These are phyloP conservation scores for Misgurnus anguillicaudatus DNA, from an alignment of 2,113 vertebrate genomes.

Conservation along the genomic window DNA sequence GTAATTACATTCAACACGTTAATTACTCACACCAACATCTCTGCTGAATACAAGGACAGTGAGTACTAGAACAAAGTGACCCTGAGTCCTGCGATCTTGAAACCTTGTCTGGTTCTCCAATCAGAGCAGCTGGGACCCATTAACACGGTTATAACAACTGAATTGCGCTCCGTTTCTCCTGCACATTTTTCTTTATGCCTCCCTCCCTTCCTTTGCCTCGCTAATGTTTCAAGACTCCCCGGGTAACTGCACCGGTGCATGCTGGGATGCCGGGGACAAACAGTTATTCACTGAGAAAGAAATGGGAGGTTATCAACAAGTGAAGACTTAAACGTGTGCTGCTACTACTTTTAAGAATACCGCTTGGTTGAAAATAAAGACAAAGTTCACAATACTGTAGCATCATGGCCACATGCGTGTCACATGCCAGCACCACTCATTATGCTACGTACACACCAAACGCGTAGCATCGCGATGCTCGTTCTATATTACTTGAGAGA, in stretches of 20 bases:
- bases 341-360: too few relatives aligned
- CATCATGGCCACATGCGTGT: too few relatives aligned
- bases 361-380: not conserved
- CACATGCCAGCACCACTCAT: too few relatives aligned
- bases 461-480: too few relatives aligned
- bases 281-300: not conserved
- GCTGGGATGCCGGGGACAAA: conserved; percentile 32
- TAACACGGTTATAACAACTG: conserved; percentile 20
- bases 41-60: not conserved
- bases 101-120: conserved; percentile 42
- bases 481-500: too few relatives aligned
- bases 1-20: conserved; percentile 11
- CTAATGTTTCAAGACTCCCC: conserved; percentile 40
- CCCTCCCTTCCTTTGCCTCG: not conserved
- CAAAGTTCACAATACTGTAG: too few relatives aligned
- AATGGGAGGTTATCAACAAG: too few relatives aligned
- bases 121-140: conserved; percentile 39
- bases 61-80: conserved; percentile 35
- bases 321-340: not conserved
- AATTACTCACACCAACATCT: conserved; percentile 2
- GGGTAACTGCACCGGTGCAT: conserved; percentile 20
- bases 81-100: not conserved
- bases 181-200: conserved; percentile 30
- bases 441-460: too few relatives aligned
- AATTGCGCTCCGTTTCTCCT: conserved; percentile 7